phyloP scores from a whole-genome alignment of 2,797 vertebrate species.

The Carcharodon carcharias region DNA sequence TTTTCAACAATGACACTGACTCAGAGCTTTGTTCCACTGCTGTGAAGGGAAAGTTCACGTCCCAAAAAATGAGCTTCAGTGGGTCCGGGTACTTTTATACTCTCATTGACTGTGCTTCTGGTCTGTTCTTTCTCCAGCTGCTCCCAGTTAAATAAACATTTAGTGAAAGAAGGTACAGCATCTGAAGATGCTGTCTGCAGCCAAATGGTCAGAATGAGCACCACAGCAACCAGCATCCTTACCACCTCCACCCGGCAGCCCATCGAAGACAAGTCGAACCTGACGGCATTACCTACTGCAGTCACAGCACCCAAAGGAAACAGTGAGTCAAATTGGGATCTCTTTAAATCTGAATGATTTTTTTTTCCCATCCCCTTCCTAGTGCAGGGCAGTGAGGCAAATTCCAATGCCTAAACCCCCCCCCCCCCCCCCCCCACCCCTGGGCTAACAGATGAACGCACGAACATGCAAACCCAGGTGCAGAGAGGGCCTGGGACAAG shows the following conservation, averaged over 20 bases:
- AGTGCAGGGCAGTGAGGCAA: neutral
- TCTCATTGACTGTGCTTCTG: neutral
- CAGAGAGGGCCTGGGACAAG: neutral
- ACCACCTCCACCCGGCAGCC: neutral
- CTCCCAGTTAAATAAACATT: neutral
- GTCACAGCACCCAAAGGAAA: neutral
- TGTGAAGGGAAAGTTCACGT: neutral
- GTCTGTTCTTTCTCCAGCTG: constrained; percentile 6
- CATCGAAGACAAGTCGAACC: neutral
- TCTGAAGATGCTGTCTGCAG: neutral
- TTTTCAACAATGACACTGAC: neutral
- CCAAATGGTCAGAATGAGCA: neutral
- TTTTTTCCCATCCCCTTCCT: neutral
- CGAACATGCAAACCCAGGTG: neutral
- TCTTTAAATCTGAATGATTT: neutral
- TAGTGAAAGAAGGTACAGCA: neutral
- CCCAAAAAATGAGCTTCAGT: neutral
- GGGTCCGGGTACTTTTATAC: neutral
- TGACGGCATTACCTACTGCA: neutral
- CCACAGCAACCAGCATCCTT: neutral
- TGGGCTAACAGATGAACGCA: neutral
- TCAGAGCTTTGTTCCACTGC: neutral
- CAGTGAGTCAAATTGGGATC: neutral
- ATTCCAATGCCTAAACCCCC: neutral
- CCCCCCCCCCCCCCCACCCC: too few relatives aligned